Base-by-base conservation (phyloP, 2,113 vertebrate species). In the Myotis lucifugus region DNA sequence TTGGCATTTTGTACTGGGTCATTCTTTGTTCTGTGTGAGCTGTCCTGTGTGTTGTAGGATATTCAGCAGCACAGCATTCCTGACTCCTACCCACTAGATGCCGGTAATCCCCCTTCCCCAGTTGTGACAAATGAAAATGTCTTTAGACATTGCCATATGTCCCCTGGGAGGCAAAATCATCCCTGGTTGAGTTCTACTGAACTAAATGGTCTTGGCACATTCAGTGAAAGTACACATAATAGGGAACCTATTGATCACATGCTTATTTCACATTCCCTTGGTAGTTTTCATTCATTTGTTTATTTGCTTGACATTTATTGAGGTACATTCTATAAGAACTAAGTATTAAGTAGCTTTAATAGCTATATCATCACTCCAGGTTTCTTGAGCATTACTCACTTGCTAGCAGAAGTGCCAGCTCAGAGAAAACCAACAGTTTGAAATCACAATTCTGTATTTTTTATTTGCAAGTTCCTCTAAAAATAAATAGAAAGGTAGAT, bases 291-390 rank as follows among this genome's bases (percentile, higher is more conserved):
- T 17, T 74, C 61, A 76, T 87, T 92, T 12, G 37, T 84, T 95
- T 72, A 95, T 87, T 81, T 66, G 72, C 32, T 77, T 10, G 17
- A 74, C 69, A 92, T 94, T 88, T 92, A 95, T 50, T 88, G 27
- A 95, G 40, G n/a, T 23, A 64, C 8, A 15, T 79, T 90, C 74
- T 70, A n/a, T 88, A 48, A 79, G 52, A 94, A 91, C 6, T 82
- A 95, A 94, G 85, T 82, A 56, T 64, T 94, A 94, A 92, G 70
- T 37, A 83, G 88, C 37, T 85, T 85, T 59, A 94, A 23, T 88
- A 56, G 74, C 83, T 91, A 56, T 50, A 32, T 37, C 50, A 91
- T 87, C 66, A 76, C 32, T 72, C 83, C 34, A 77, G 37, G 40
- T 84, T 88, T 96, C 85, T 93, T 90, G 61, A 73, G 56, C 21